Base-by-base conservation (phyloP, 1,140 invertebrate genomes). In the Bilobella aurantiaca region DNA sequence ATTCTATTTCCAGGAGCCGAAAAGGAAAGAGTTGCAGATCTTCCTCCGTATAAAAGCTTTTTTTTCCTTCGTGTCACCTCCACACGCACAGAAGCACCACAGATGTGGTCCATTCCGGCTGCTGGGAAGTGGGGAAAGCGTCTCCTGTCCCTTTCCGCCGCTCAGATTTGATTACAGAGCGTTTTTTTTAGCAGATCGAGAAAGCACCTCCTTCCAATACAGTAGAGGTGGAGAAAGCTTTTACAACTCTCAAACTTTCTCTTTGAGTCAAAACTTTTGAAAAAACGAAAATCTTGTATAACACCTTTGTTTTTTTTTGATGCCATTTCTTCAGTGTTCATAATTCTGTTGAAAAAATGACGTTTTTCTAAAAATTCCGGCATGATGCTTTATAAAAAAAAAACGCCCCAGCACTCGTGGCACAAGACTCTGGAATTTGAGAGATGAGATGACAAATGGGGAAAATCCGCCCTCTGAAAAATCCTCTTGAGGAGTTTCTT, bases 1-100 rank as follows among this genome's bases (percentile, higher is more conserved):
- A 62, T 62, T 62, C 59, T 62, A 62, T 62, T 62, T 62, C 59
- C 5, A 46, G 59, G 5, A 53, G 23, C n/a, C n/a, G n/a, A n/a
- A n/a, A 16, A 53, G 49, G 34, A 8, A 53, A 53, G 49, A 53
- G 49, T 53, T 53, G 49, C 49, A n/a, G n/a, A n/a, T n/a, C n/a
- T n/a, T n/a, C n/a, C n/a, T n/a, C n/a, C n/a, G n/a, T n/a, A n/a
- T n/a, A n/a, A n/a, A n/a, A n/a, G n/a, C n/a, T n/a, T 42, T 42
- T 42, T 42, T 42, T 62, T 62, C 25, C 34, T 62, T 37, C 32
- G 25, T 62, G 57, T 58, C 57, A 27, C 57, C 57, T 58, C n/a
- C 57, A 58, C 57, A 53, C 49, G 49, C 49, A 53, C 49, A 53
- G 49, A 53, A 53, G 49, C 49, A 53, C n/a, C 49, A 16, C 49